phyloP scores from a whole-genome alignment of 1,140 invertebrate genomes.

The Drosophila takahashii region DNA sequence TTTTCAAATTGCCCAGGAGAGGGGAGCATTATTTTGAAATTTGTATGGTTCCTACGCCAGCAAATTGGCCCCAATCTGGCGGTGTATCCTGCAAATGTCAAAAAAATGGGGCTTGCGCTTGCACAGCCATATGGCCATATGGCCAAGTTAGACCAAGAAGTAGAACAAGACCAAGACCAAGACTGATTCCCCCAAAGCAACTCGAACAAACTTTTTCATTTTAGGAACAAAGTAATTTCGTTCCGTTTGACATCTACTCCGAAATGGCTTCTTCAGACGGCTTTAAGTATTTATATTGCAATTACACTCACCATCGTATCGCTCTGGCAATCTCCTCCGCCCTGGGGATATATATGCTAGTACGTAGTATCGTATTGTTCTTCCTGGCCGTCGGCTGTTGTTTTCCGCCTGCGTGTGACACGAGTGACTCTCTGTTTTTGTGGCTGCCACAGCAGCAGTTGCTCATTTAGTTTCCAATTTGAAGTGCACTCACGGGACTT shows the following conservation, averaged over 20 bases:
- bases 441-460: conserved; percentile 5
- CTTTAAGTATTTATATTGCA: conserved; percentile 68
- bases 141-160: conserved; percentile 14
- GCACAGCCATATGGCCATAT: conserved; percentile 43
- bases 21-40: conserved; percentile 21
- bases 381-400: background rate
- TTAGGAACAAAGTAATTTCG: conserved; percentile 60
- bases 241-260: conserved; percentile 55
- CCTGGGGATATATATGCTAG: background rate
- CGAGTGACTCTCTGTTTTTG: conserved; percentile 15
- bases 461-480: conserved; percentile 41
- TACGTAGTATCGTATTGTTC: background rate
- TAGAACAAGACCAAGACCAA: background rate
- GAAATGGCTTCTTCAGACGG: conserved; percentile 53
- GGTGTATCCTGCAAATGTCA: conserved; percentile 32
- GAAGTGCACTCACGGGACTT: conserved; percentile 26
- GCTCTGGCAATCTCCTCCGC: conserved; percentile 6
- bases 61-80: background rate
- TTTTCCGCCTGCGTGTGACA: conserved; percentile 18
- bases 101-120: conserved; percentile 12
- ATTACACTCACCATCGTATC: conserved; percentile 59
- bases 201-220: conserved; percentile 60
- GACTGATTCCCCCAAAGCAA: conserved; percentile 35
- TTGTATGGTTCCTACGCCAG: conserved; percentile 6
- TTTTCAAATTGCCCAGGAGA: conserved; percentile 1